A percentile compares a stretch with the other conserved stretches of the same genome.
Conservation (phyloP, 2,113 vertebrate genomes). For the Onychostoma macrolepis region DNA sequence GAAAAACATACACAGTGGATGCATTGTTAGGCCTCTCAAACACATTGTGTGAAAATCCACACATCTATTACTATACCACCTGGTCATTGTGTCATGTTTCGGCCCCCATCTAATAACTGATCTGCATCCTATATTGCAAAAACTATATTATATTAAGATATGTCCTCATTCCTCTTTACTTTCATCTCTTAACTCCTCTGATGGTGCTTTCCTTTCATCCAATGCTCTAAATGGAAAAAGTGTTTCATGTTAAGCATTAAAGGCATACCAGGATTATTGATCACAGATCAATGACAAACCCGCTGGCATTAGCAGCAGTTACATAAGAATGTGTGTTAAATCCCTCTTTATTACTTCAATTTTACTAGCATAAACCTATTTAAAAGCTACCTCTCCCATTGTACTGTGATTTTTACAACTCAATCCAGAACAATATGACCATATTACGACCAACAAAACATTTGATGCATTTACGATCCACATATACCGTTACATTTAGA, state of each 20-base stretch:
- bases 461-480: background rate
- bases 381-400: background rate
- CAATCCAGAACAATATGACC: background rate
- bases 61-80: background rate
- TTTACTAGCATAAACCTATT: background rate
- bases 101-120: background rate
- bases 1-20: no score
- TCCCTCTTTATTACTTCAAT: background rate
- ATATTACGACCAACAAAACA: background rate
- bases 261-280: background rate
- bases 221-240: background rate
- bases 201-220: background rate
- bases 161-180: background rate
- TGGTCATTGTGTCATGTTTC: background rate
- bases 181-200: background rate
- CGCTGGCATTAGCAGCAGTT: background rate
- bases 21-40: no score
- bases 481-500: background rate
- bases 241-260: background rate
- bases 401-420: background rate
- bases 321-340: background rate
- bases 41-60: no score
- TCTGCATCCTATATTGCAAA: background rate
- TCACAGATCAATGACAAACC: slow-evolving; percentile 21
- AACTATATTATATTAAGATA: background rate